Conservation (phyloP, 2,888 invertebrate genomes). For the Tetranychus truncatus region DNA sequence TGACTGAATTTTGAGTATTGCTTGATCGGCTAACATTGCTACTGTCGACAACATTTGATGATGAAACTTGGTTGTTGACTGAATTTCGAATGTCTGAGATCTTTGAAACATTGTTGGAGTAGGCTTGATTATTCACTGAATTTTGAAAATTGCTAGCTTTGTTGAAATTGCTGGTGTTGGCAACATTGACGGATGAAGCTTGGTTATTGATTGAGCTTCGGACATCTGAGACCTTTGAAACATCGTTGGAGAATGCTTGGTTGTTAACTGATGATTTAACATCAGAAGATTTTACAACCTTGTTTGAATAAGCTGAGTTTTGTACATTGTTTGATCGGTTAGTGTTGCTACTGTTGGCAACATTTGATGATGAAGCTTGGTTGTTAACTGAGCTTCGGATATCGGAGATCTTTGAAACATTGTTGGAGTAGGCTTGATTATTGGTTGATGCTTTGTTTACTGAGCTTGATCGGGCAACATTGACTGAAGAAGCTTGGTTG, state of each 20-base stretch:
- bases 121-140: background rate
- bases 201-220: background rate
- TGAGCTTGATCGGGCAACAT: too few species aligned
- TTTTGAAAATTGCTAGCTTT: background rate
- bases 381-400: background rate
- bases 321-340: too few species aligned
- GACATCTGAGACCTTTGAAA: background rate
- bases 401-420: background rate
- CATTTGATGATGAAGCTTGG: conserved; percentile 1
- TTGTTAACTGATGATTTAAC: too few species aligned
- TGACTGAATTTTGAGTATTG: background rate
- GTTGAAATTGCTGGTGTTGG: background rate
- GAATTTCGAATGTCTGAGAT: too few species aligned
- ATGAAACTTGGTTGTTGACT: too few species aligned
- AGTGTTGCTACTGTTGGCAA: background rate
- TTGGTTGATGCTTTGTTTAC: background rate
- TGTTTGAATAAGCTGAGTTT: too few species aligned
- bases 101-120: background rate
- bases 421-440: background rate
- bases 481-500: too few species aligned
- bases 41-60: too few species aligned
- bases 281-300: too few species aligned
- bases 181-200: background rate
- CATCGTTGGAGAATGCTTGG: background rate
- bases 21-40: too few species aligned